Base-by-base conservation (phyloP, 2,888 invertebrate species). In the Palloptera scutellata region DNA sequence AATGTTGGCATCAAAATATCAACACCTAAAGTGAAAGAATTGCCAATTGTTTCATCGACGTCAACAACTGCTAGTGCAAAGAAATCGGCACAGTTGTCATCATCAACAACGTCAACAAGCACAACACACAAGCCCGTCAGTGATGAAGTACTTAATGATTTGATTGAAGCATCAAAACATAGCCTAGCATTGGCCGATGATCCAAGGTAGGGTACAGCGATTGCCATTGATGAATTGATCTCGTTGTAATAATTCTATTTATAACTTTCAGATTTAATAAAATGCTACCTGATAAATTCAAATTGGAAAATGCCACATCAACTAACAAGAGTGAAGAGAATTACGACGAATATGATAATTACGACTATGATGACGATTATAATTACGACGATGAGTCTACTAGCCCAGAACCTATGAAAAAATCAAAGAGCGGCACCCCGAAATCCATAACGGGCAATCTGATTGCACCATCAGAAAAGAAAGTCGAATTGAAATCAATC, bases 121-220 rank as follows among this genome's bases (percentile, higher is more conserved):
- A 69, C 73, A 54, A 70, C 75, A 0, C 77, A 77, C 51, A 77
- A 76, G 48, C 72, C 76, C 4, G 71, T 81, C 12, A 80, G 75
- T 55, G 80, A 78, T 69, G 81, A 79, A 66, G 73, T 77, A 1
- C 64, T 77, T 3, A 74, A 77, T 58, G 81, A 81, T 68, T 73
- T 82, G 48, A 66, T 81, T n/a, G 82, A 82, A 73, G 84, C 82
- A n/a, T 76, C 83, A 30, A 83, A 83, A 69, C 80, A 83, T 51
- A 82, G 72, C 5, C 68, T 72, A 55, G 78, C 76, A 17, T 64
- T 79, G 64, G 77, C 79, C 48, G 75, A 78, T 64, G 80, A 81
- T 74, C 76, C 75, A 52, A 79, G 76, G 75, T 74, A 66, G 60
- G 61, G 3, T 42, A 12, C 15, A 19, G 19, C 12, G 3, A 41